Percentiles rank a stretch among this genome's conserved stretches.
Conservation (phyloP, 2,797 vertebrate genomes). For the Spea hammondii region DNA sequence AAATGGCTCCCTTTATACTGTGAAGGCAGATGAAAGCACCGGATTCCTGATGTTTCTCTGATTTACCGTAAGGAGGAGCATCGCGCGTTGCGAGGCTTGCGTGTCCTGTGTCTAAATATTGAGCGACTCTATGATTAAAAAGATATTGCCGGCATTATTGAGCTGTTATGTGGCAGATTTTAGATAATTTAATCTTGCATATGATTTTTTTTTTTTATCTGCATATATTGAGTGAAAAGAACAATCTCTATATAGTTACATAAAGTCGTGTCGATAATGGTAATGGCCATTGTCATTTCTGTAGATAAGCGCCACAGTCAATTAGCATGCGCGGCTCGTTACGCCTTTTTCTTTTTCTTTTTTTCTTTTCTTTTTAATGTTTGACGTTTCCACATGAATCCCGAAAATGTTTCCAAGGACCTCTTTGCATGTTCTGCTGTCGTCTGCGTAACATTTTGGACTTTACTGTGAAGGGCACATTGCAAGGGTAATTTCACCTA, state of each 20-base stretch:
- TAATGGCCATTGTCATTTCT: constrained; percentile 25
- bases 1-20: too few species aligned
- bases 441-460: constrained; percentile 10
- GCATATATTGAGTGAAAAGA: constrained; percentile 27
- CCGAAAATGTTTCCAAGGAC: background rate
- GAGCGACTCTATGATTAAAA: constrained; percentile 23
- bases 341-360: background rate
- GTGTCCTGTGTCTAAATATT: constrained; percentile 8
- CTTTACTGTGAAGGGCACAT: constrained; percentile 37
- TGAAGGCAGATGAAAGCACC: too few species aligned
- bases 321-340: constrained; percentile 15
- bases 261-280: constrained; percentile 19
- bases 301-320: constrained; percentile 33
- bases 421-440: constrained; percentile 14
- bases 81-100: background rate
- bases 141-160: constrained; percentile 17
- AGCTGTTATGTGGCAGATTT: constrained; percentile 12
- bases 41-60: background rate
- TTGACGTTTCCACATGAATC: background rate
- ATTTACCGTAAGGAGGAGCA: background rate
- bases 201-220: constrained; percentile 28
- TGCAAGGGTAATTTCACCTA: constrained; percentile 49
- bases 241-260: constrained; percentile 3
- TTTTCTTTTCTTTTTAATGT: background rate
- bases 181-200: constrained; percentile 22